Conservation (phyloP, 2,888 invertebrate genomes). For the Amiota mariae region DNA sequence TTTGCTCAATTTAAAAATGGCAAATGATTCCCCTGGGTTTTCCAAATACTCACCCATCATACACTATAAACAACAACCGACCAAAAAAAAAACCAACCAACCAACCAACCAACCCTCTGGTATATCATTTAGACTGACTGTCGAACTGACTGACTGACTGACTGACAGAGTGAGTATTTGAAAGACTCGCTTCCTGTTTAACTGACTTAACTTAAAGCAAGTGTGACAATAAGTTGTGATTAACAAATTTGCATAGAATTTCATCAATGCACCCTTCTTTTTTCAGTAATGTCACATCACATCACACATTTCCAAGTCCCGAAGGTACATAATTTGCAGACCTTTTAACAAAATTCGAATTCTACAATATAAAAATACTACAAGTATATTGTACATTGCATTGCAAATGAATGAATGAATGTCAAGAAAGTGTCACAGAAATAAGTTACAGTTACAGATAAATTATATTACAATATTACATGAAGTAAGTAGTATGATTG, state of each 20-base stretch:
- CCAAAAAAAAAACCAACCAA: not conserved
- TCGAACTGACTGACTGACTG: not conserved
- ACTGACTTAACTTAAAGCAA: slow-evolving; percentile 22
- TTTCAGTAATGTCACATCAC: not conserved
- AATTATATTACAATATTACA: too few species aligned
- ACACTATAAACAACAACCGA: too few species aligned
- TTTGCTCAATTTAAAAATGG: slow-evolving; percentile 66
- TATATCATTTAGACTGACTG: not conserved
- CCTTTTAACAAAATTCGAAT: too few species aligned
- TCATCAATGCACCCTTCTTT: slow-evolving; percentile 39
- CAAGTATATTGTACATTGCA: too few species aligned
- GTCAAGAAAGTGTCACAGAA: too few species aligned
- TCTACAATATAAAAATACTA: too few species aligned
- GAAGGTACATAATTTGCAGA: slow-evolving; percentile 46
- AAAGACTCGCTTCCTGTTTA: not conserved
- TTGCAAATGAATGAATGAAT: too few species aligned
- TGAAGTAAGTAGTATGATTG: too few species aligned
- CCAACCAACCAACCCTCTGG: not conserved
- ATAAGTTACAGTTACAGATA: too few species aligned
- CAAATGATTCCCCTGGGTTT: slow-evolving; percentile 60
- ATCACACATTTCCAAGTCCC: slow-evolving; percentile 40
- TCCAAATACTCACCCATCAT: not conserved
- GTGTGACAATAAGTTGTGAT: slow-evolving; percentile 66
- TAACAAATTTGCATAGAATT: slow-evolving; percentile 65
- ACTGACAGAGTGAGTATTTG: too few species aligned